These are phyloP conservation scores for Naja naja DNA, from an alignment of 2,113 vertebrate genomes.

Conservation along the genomic window DNA sequence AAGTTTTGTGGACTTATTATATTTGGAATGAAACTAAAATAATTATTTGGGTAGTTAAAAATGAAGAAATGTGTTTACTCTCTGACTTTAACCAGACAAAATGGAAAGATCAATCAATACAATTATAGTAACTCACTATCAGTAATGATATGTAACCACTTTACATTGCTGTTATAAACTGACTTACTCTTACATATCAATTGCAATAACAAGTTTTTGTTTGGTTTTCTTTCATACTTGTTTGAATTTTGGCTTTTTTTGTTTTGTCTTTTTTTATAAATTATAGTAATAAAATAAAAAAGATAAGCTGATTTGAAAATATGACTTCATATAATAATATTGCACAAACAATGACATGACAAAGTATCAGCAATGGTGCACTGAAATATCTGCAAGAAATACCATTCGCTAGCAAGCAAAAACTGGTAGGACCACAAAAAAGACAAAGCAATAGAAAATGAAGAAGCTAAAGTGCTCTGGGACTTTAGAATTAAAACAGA, in stretches of 20 bases:
- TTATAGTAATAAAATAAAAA: not conserved
- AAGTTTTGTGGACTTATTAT: not conserved
- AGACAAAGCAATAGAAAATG: not conserved
- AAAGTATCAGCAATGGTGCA: not conserved
- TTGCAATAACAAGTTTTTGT: not conserved
- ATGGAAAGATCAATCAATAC: not conserved
- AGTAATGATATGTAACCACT: not conserved
- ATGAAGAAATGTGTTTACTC: not conserved
- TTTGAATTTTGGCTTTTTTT: not conserved
- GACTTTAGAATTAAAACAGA: not conserved
- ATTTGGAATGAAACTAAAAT: not conserved
- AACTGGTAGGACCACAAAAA: not conserved
- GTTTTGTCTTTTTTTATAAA: not conserved
- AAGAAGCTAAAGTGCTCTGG: not conserved
- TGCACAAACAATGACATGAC: not conserved
- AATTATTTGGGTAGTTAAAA: not conserved
- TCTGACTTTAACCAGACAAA: not conserved
- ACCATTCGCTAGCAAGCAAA: not conserved
- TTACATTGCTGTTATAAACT: not conserved
- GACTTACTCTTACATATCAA: not conserved
- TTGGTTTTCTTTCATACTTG: not conserved
- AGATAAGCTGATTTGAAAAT: not conserved
- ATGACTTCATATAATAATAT: not conserved
- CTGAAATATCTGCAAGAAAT: not conserved
- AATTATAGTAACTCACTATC: not conserved